Conservation (phyloP, 2,888 invertebrate genomes). For the Thecophora atra region DNA sequence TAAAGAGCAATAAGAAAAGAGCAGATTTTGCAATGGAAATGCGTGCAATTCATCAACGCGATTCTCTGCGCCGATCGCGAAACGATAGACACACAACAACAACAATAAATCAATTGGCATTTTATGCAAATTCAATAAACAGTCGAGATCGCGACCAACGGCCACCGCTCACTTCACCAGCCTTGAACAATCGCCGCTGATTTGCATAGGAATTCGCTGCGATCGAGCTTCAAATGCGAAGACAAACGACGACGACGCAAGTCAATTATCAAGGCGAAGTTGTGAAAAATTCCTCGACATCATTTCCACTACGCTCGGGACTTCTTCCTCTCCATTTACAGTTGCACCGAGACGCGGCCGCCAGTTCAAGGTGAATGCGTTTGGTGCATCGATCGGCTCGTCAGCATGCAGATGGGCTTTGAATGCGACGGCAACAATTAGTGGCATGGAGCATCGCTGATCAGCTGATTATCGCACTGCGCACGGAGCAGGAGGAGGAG, state of each 20-base stretch:
- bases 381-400: slow-evolving; percentile 35
- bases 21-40: too few species aligned
- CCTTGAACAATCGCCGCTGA: slow-evolving; percentile 30
- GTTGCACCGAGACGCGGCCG: too few species aligned
- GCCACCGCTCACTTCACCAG: too few species aligned
- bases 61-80: too few species aligned
- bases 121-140: slow-evolving; percentile 30
- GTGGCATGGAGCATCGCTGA: slow-evolving; percentile 49
- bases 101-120: slow-evolving; percentile 11
- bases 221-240: slow-evolving; percentile 5
- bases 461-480: too few species aligned
- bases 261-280: slow-evolving; percentile 52
- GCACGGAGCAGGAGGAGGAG: too few species aligned
- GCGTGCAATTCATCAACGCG: too few species aligned
- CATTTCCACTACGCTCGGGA: slow-evolving; percentile 46
- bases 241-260: slow-evolving; percentile 37
- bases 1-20: too few species aligned
- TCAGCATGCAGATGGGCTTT: slow-evolving; percentile 44
- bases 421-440: slow-evolving; percentile 50
- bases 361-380: not conserved
- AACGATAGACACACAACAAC: not conserved
- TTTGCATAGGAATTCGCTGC: slow-evolving; percentile 35
- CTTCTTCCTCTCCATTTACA: not conserved
- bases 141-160: slow-evolving; percentile 19
- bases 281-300: slow-evolving; percentile 59